These are phyloP conservation scores for Asobara japonica DNA, from an alignment of 1,140 invertebrate species.

Conservation along the genomic window DNA sequence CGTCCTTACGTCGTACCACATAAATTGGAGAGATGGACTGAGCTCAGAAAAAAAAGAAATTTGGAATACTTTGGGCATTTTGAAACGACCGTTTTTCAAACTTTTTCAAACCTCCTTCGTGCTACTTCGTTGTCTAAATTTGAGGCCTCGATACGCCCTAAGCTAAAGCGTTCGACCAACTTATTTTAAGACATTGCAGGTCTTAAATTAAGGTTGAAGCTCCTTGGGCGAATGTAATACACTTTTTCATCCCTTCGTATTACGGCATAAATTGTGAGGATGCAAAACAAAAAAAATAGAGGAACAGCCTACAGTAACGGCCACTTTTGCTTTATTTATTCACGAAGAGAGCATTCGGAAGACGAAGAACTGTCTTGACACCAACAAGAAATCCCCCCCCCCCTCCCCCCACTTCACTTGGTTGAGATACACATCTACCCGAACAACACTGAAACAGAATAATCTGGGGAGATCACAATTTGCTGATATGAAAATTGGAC, in stretches of 20 bases:
- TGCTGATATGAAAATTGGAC: conserved; percentile 11
- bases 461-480: conserved; percentile 10
- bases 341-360: conserved; percentile 23
- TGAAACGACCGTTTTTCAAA: too few relatives aligned
- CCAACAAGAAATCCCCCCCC: neutral
- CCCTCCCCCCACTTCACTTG: neutral
- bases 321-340: conserved; percentile 38
- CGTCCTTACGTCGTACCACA: neutral
- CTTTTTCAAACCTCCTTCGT: too few relatives aligned
- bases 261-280: conserved; percentile 25
- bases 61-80: too few relatives aligned
- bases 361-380: conserved; percentile 8
- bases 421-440: neutral
- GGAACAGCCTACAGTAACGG: conserved; percentile 28
- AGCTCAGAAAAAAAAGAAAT: too few relatives aligned
- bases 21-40: conserved; percentile 27
- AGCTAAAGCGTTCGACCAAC: too few relatives aligned
- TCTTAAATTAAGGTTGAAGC: too few relatives aligned
- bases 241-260: conserved; percentile 6
- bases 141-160: too few relatives aligned
- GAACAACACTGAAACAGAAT: conserved; percentile 6
- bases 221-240: too few relatives aligned
- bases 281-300: too few relatives aligned
- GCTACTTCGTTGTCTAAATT: too few relatives aligned
- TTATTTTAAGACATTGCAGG: too few relatives aligned